These are phyloP conservation scores for Oenanthe melanoleuca DNA, from an alignment of 2,113 vertebrate species.

Conservation along the genomic window DNA sequence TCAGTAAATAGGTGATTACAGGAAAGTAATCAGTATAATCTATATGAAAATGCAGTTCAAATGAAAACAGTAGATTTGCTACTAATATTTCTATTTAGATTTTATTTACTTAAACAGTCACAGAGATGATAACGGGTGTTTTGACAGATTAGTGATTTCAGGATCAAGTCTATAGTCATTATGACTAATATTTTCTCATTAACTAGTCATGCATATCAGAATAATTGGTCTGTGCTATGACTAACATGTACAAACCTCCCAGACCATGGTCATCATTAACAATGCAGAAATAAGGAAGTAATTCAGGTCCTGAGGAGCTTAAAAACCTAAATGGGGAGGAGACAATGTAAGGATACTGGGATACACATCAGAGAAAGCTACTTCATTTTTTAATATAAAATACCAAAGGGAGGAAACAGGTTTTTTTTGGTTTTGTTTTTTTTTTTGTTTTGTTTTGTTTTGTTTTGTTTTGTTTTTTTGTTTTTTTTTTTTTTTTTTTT, in stretches of 20 bases:
- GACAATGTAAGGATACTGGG: background rate
- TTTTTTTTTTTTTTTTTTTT: no score
- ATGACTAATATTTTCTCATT: slow-evolving; percentile 32
- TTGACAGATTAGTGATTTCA: slow-evolving; percentile 16
- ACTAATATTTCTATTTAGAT: background rate
- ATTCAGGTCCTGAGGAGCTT: background rate
- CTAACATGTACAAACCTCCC: background rate
- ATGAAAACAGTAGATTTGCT: background rate
- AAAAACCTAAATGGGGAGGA: background rate
- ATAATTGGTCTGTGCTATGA: slow-evolving; percentile 38
- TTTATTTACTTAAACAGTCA: background rate
- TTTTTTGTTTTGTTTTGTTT: no score
- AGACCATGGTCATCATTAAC: background rate
- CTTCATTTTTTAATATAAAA: background rate
- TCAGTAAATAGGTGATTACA: background rate
- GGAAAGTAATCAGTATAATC: background rate
- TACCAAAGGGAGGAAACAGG: background rate
- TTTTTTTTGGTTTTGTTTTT: background rate
- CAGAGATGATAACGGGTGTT: slow-evolving; percentile 13
- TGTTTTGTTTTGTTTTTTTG: no score
- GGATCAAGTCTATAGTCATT: background rate
- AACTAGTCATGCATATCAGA: background rate
- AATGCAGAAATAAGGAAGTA: background rate
- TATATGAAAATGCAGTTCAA: slow-evolving; percentile 28
- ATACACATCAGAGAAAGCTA: background rate